Evolutionary conservation across 2,113 vertebrate species (phyloP), one percentile per base, ranked within the genome.

Genomic region (Corythaixoides concolor): DNA sequence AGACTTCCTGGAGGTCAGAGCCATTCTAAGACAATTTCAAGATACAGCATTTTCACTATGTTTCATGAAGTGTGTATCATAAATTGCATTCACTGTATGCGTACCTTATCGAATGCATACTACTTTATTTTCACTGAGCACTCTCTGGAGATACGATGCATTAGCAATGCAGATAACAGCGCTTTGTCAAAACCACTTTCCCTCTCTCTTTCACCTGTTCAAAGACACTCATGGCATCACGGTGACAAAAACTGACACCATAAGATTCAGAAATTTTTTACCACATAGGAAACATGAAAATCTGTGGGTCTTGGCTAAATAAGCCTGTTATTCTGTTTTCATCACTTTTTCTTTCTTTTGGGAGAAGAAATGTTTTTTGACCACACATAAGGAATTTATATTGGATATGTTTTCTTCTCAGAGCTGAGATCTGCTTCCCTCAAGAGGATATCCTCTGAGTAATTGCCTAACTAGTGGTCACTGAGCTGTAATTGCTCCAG

Each of bases 401-500:
- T 27, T 35, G 35, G 11, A 28, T 77, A 52, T 20, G 12, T 72
- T 93, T 92, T 91, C 67, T 68, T 85, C 59, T 83, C 78, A 88
- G 78, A 89, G 15, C 47, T 70, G 55, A 89, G 45, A 77, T 64
- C 49, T 22, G 55, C 37, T 68, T 91, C 39, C 26, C 63, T 78
- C 73, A 69, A 85, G 75, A 88, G 91, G 55, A 81, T 95, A 92
- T 62, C 69, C 50, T 70, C 60, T 83, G 78, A 91, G 58, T 91
- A 90, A 93, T 88, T 96, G 60, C 72, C 35, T 73, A 88, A 91
- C 78, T 84, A 84, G 63, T 80, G 67, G 79, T 72, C 93, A 70
- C 68, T 67, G 72, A 95, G 59, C 55, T 92, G 78, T 81, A 94
- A 94, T 96, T 96, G 77, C 63, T 95, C 82, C 55, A 70, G 63